These are phyloP conservation scores for Acrobasis consociella DNA, from an alignment of 2,888 invertebrate species.

Conservation along the genomic window DNA sequence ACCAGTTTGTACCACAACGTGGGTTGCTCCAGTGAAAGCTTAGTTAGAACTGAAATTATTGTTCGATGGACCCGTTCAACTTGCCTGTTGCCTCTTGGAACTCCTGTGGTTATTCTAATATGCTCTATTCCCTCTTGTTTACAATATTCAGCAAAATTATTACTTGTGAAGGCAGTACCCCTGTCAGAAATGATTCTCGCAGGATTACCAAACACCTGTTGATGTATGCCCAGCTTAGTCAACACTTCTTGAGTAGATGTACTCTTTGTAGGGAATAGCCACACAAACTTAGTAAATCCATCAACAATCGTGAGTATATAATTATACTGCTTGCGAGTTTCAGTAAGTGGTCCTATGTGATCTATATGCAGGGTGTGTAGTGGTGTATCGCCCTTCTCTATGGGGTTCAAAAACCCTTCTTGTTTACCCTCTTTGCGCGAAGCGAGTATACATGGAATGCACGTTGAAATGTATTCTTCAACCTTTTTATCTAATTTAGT, in stretches of 20 bases:
- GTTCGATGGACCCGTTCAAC: conserved; percentile 8
- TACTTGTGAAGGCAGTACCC: conserved; percentile 35
- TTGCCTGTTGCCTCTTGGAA: conserved; percentile 1
- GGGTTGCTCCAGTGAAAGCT: not conserved
- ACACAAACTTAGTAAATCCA: too few relatives aligned
- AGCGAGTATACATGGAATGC: conserved; percentile 36
- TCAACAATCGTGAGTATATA: not conserved
- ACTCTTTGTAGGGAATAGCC: too few relatives aligned
- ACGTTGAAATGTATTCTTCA: conserved; percentile 27
- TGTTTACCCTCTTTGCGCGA: conserved; percentile 43
- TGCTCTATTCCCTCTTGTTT: conserved; percentile 32
- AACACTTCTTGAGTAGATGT: conserved; percentile 30
- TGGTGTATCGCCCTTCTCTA: not conserved
- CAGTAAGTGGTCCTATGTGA: conserved; percentile 6
- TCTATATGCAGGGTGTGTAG: not conserved
- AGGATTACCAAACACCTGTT: conserved; percentile 35
- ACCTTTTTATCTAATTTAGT: conserved; percentile 30
- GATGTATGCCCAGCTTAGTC: conserved; percentile 30
- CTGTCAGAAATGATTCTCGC: conserved; percentile 27
- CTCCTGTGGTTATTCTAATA: conserved; percentile 28
- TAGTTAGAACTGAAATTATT: conserved; percentile 2
- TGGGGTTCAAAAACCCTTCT: conserved; percentile 31
- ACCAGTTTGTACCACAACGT: not conserved
- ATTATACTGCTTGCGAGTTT: conserved; percentile 4
- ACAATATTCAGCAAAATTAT: conserved; percentile 33